Evolutionary conservation across 2,113 vertebrate species (phyloP).

Genomic region (Sinocyclocheilus anshuiensis): DNA sequence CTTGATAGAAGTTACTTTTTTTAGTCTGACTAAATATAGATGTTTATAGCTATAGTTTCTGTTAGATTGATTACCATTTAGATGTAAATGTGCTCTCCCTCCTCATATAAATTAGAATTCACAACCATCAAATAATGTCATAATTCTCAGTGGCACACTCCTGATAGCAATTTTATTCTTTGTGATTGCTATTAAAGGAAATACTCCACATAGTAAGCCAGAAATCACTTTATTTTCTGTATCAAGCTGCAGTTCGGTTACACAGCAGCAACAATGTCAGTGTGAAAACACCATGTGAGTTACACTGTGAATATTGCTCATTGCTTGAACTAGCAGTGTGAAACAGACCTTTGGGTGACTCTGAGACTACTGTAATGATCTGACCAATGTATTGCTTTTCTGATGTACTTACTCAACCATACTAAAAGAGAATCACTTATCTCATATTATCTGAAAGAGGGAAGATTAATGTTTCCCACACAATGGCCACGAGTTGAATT

Average conservation of each 20-base stretch:
- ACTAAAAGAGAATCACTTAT: conserved; percentile 22
- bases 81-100: neutral
- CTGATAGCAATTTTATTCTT: neutral
- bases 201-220: neutral
- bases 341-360: neutral
- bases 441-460: conserved; percentile 37
- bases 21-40: neutral
- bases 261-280: neutral
- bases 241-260: neutral
- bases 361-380: neutral
- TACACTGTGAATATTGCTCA: neutral
- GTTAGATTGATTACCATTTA: neutral
- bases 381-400: neutral
- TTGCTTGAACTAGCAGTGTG: neutral
- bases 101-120: neutral
- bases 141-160: neutral
- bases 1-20: neutral
- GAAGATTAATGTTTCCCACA: conserved; percentile 32
- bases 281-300: neutral
- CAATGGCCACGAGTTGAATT: conserved; percentile 9
- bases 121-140: neutral
- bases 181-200: neutral
- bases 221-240: neutral
- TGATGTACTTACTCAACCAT: conserved; percentile 13
- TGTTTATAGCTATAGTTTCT: neutral